phyloP scores from a whole-genome alignment of 2,113 vertebrate species.

The Phyllostomus discolor region DNA sequence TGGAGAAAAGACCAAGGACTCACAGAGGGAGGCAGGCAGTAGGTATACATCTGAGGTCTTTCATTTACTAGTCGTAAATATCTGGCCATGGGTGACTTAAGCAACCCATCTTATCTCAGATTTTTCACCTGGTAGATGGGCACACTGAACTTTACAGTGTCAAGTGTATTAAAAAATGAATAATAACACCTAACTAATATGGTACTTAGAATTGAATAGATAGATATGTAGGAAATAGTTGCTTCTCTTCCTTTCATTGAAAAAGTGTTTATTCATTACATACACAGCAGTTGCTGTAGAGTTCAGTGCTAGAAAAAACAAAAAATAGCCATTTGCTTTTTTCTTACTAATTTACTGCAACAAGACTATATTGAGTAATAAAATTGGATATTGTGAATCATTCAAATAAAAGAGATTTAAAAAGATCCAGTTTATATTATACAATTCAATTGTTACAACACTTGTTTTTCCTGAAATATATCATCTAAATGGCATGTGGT shows the following conservation, averaged over 20 bases:
- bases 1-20: neutral
- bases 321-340: neutral
- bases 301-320: neutral
- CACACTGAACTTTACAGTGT: neutral
- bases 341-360: neutral
- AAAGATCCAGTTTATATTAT: neutral
- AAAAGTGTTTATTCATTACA: neutral
- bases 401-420: constrained; percentile 14
- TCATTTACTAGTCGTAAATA: neutral
- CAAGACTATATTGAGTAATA: neutral
- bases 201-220: neutral
- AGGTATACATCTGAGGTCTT: neutral
- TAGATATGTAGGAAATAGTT: neutral
- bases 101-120: neutral
- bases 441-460: neutral
- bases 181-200: neutral
- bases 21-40: neutral
- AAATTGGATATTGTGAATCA: neutral
- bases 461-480: neutral
- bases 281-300: neutral
- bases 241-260: neutral
- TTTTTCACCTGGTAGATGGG: neutral
- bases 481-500: neutral
- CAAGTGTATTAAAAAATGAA: neutral
- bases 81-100: neutral